Evolutionary conservation across 1,140 invertebrate genomes (phyloP), one percentile per base, ranked within the genome.

Genomic region (Leptinotarsa lineolata): DNA sequence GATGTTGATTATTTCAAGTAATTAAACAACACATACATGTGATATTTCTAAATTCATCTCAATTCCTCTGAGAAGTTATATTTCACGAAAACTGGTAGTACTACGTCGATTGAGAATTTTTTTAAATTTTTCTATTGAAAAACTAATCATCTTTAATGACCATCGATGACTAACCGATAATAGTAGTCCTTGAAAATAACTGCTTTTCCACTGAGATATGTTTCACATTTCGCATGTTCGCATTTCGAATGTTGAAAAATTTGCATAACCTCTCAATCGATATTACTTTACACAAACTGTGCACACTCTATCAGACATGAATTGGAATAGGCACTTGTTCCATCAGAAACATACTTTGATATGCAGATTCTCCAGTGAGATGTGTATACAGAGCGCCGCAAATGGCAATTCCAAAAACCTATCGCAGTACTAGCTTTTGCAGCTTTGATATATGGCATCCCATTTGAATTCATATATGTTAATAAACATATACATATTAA

Each of bases 391-490:
- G 16, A 54, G 48, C 48, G 5, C 48, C 48, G 48, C 48, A 54
- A 54, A 54, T 54, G 63, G 39, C 63, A 65, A 65, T 65, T 65
- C n/a, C 39, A 65, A 39, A 65, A 30, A 65, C 63, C 6, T 54
- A 65, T 65, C 63, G 39, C 63, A 39, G 22, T 24, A 24, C 24
- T 30, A 22, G 63, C 63, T 54, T 54, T 54, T 8, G 48, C n/a
- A 39, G 18, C 63, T 65, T 65, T 65, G 63, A 65, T 65, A 18
- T n/a, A 54, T 54, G 16, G 15, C 15, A 1, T 65, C 63, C 63
- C 63, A 65, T 65, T 65, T 65, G 39, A 21, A 65, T 65, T 22
- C 63, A 65, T 65, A 65, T 65, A 65, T 65, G 63, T n/a, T 65
- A 65, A 65, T 65, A 11, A 65, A 39, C 48, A 54, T 54, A 54